phyloP scores from a whole-genome alignment of 2,113 vertebrate species.

The Leptobrachium ailaonicum region DNA sequence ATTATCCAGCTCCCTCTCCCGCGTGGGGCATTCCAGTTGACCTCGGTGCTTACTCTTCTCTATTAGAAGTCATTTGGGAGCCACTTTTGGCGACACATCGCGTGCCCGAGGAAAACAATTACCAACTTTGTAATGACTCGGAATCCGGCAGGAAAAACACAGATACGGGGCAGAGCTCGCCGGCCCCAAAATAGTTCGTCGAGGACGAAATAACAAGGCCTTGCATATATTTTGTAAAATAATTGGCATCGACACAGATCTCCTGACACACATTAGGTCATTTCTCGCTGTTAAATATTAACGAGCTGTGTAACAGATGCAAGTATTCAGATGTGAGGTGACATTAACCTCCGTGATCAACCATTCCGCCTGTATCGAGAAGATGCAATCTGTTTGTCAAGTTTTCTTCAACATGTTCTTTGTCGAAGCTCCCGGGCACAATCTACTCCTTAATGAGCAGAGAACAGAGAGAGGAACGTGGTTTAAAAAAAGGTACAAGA shows the following conservation, averaged over 20 bases:
- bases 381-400: conserved; percentile 2
- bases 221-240: not conserved
- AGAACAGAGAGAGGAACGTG: no score
- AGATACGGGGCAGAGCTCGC: not conserved
- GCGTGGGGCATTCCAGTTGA: conserved; percentile 47
- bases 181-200: not conserved
- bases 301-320: not conserved
- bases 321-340: not conserved
- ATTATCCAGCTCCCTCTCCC: conserved; percentile 50
- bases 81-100: not conserved
- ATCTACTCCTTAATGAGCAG: no score
- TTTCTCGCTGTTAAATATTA: conserved; percentile 12
- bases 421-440: not conserved
- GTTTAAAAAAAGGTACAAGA: no score
- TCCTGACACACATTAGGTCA: not conserved
- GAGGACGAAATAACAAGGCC: not conserved
- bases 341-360: conserved; percentile 23
- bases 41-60: conserved; percentile 33
- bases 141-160: not conserved
- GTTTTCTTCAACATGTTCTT: not conserved
- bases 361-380: not conserved
- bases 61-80: conserved; percentile 48
- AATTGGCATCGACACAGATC: conserved; percentile 12
- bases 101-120: conserved; percentile 2
- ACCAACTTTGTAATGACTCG: not conserved